phyloP scores from a whole-genome alignment of 1,140 invertebrate species.

The Drosophila biarmipes region DNA sequence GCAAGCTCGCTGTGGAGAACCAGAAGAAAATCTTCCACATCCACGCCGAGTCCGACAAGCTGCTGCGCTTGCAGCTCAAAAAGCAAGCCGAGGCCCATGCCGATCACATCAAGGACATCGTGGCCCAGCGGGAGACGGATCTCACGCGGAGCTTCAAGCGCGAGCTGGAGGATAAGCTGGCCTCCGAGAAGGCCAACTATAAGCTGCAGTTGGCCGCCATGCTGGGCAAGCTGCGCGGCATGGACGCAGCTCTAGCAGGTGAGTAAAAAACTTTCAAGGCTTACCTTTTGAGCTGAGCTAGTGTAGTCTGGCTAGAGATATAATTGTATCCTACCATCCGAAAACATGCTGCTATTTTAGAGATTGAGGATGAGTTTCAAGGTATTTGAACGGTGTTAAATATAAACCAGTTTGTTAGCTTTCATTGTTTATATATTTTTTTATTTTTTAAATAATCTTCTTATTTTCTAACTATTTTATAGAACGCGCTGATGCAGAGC shows the following conservation, averaged over 20 bases:
- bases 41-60: constrained; percentile 88
- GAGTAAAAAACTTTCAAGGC: constrained; percentile 62
- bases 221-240: constrained; percentile 93
- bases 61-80: constrained; percentile 91
- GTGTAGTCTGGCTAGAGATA: constrained; percentile 21
- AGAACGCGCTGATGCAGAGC: constrained; percentile 93
- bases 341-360: constrained; percentile 67
- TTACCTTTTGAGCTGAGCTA: neutral
- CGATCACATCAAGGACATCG: constrained; percentile 91
- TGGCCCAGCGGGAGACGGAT: constrained; percentile 90
- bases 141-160: constrained; percentile 87
- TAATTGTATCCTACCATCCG: constrained; percentile 11
- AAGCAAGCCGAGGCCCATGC: constrained; percentile 92
- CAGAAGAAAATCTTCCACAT: constrained; percentile 86
- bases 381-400: constrained; percentile 51
- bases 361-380: constrained; percentile 83
- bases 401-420: neutral
- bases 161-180: constrained; percentile 89
- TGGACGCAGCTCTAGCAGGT: constrained; percentile 95
- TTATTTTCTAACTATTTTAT: constrained; percentile 2
- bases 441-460: neutral
- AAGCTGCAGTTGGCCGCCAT: constrained; percentile 92
- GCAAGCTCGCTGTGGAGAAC: constrained; percentile 86
- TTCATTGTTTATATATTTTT: neutral
- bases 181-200: constrained; percentile 89